A percentile compares a stretch with the other conserved stretches of the same genome.
phyloP scores from a whole-genome alignment of 2,113 vertebrate genomes.

The Falco punctatus region DNA sequence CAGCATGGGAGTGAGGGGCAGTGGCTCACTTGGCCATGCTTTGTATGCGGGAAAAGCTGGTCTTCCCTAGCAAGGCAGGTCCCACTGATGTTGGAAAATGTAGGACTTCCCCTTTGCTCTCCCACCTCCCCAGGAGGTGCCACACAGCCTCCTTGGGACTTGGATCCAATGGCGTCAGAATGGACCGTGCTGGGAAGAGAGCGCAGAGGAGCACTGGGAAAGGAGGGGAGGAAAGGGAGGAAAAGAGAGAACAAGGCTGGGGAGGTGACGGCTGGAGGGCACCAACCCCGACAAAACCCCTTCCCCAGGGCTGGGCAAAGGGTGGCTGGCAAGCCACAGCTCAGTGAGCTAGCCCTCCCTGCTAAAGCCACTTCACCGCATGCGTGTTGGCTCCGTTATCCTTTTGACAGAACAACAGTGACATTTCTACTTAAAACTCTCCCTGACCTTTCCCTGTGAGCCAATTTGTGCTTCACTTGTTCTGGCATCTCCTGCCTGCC shows the following conservation, averaged over 20 bases:
- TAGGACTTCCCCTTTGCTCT: neutral
- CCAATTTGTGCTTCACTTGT: conserved; percentile 22
- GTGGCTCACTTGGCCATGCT: neutral
- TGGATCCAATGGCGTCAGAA: rapidly evolving
- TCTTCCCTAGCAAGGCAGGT: no score
- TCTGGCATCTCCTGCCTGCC: neutral
- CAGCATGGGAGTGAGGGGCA: rapidly evolving
- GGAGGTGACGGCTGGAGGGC: neutral
- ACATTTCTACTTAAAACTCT: conserved; percentile 61
- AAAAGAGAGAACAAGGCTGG: neutral
- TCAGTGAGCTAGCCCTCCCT: neutral
- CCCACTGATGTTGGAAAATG: neutral
- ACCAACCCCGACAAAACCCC: neutral
- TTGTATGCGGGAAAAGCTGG: rapidly evolving
- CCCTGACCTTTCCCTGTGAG: conserved; percentile 52
- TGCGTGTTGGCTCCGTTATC: neutral
- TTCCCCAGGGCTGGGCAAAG: neutral
- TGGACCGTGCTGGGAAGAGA: neutral
- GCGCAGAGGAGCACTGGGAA: neutral
- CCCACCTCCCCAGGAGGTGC: neutral
- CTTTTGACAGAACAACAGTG: conserved; percentile 51
- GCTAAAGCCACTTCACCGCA: neutral
- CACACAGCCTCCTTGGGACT: neutral
- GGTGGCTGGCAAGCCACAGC: neutral
- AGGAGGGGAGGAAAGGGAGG: neutral